Evolutionary conservation across 2,888 invertebrate genomes (phyloP), one percentile per base, ranked within the genome.

Genomic region (Eupithecia subumbrata): DNA sequence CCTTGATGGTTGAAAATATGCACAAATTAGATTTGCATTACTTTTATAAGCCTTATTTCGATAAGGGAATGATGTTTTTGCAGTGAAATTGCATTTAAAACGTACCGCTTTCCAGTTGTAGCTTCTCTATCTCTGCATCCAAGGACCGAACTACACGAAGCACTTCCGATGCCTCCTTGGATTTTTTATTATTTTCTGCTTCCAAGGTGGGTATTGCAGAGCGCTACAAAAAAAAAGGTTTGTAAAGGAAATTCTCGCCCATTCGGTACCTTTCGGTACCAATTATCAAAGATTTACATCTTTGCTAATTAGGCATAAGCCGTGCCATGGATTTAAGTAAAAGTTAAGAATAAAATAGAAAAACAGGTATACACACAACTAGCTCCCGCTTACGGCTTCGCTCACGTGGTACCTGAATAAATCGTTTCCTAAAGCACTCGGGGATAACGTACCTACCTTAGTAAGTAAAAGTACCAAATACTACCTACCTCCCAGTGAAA

Each of bases 161-260:
- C 16, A 86, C 88, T 2, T 80, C 78, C 85, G 89, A 86, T 7
- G 90, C 86, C 75, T 91, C 89, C 1, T 87, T 85, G 81, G 86
- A 88, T 82, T 88, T 90, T 79, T 88, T 82, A 48, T 92, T 90
- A 81, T 89, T 89, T 78, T 92, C 91, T 1, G 85, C 90, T 69
- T 92, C 90, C 75, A 92, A 83, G 5, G 82, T 84, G 1, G 92
- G 91, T 78, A 90, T 82, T 0, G 87, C 86, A 1, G 89, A 86
- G 18, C 85, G 85, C 93, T 93, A 72, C 14, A 43, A 71, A 74
- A 64, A 60, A 60, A 8, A 4, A 30, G 30, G 12, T 60, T 60
- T 60, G 5, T 60, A 12, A 25, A 60, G 60, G 25, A 60, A 25
- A 14, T 60, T 60, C 25, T 14, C 14, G 2, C 60, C 4, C 12